Conservation (phyloP, 2,888 invertebrate genomes). For the Bombylius major region DNA sequence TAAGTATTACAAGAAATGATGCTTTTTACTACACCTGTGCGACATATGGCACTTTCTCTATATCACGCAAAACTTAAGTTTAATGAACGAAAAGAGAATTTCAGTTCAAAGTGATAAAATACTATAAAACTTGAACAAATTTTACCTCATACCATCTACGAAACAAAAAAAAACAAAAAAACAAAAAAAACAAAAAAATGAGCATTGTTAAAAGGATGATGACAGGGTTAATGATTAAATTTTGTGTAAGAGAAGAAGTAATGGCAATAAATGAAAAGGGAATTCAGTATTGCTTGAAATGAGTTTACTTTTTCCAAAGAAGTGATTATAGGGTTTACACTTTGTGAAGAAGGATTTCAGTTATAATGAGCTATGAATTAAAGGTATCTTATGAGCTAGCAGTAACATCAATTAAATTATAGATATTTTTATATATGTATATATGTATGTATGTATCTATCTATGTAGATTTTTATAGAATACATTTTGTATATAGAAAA, state of each 20-base stretch:
- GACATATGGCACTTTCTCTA: neutral
- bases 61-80: no score
- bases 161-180: no score
- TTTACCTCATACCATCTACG: no score
- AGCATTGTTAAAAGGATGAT: neutral
- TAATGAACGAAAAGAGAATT: no score
- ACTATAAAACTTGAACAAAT: no score
- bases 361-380: neutral
- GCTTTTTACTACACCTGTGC: neutral
- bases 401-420: no score
- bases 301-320: neutral
- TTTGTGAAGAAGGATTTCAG: neutral
- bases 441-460: neutral
- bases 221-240: neutral
- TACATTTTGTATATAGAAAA: no score
- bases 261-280: neutral
- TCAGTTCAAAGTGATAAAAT: no score
- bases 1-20: neutral
- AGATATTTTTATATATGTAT: neutral
- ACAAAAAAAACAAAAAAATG: no score
- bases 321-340: neutral
- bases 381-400: neutral
- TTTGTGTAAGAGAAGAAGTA: neutral
- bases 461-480: no score
- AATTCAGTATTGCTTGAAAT: neutral